These are phyloP conservation scores for Diplazon laetatorius DNA, from an alignment of 2,888 invertebrate genomes.

Conservation along the genomic window DNA sequence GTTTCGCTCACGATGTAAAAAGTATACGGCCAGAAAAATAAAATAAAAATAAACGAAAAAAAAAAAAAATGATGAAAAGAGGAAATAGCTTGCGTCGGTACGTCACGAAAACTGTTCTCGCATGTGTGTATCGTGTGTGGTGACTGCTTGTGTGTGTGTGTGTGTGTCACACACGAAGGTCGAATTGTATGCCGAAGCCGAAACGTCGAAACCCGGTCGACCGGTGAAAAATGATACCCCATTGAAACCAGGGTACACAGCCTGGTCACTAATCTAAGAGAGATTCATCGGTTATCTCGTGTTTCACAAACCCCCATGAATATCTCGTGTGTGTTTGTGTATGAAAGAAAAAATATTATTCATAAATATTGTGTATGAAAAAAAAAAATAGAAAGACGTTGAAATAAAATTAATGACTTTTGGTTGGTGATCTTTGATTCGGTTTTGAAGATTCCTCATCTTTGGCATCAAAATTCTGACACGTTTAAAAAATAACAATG, in stretches of 20 bases:
- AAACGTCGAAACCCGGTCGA: slow-evolving; percentile 8
- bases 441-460: too few relatives aligned
- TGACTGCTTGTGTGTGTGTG: not conserved
- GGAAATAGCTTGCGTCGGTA: slow-evolving; percentile 18
- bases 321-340: not conserved
- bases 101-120: slow-evolving; percentile 5
- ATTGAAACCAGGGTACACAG: not conserved
- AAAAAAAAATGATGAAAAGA: not conserved
- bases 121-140: not conserved
- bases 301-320: not conserved
- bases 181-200: slow-evolving; percentile 7
- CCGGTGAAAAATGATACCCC: slow-evolving; percentile 57
- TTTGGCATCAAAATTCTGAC: too few relatives aligned
- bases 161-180: slow-evolving; percentile 9
- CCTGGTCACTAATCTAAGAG: slow-evolving; percentile 48
- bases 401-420: too few relatives aligned
- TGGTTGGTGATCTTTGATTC: not conserved
- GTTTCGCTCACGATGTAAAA: slow-evolving; percentile 33
- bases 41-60: too few relatives aligned
- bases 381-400: too few relatives aligned
- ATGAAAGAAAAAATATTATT: not conserved
- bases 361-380: too few relatives aligned
- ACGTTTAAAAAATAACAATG: too few relatives aligned
- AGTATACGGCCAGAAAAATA: too few relatives aligned
- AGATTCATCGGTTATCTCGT: slow-evolving; percentile 53